Base-by-base conservation (phyloP, 2,113 vertebrate genomes). In the Dicaeum eximium region DNA sequence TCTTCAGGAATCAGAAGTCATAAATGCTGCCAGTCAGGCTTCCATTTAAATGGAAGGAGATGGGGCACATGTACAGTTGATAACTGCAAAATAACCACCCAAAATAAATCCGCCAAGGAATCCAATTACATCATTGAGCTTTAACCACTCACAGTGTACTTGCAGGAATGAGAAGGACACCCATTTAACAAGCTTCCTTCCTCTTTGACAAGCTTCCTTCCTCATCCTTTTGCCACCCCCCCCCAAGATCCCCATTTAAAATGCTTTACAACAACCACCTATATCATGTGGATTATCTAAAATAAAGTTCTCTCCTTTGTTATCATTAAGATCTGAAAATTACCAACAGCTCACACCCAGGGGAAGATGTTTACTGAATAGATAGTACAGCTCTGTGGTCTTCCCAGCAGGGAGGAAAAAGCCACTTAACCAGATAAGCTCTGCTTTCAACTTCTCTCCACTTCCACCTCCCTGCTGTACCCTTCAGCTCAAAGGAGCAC, bases 361-460 rank as follows among this genome's bases (percentile, higher is more conserved):
- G 1, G 2, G 54, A 92, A 93, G 80, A 83, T 66, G 54, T 88
- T 80, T 86, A 69, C 40, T 78, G 60, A 81, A 94, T 2, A 86
- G 61, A 86, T 22, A 77, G 8, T 20, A 48, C 15, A 80, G 73
- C 81, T 74, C 64, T 57, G 20, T 16, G 28, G 89, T 72, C 62
- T 67, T 81, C 74, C 40, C 54, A 81, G 58, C 53, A 85, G 54
- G 61, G 56, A 80, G 69, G 80, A 91, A 94, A 79, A 84, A 66
- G 85, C 72, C 84, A 93, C 90, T 94, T 92, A 40, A 73, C 12
- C 37, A 90, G 88, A 92, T 79, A 84, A 92, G 73, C 24, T 11
- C 5, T 72, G 70, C 88, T 97, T 95, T 92, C 65, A 80, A 73
- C 70, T 93, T 87, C 75, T 85, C 57, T 73, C 72, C 75, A 85